Percentiles rank a stretch among this genome's conserved stretches.
phyloP scores from a whole-genome alignment of 2,113 vertebrate genomes.

The Oriolus oriolus region DNA sequence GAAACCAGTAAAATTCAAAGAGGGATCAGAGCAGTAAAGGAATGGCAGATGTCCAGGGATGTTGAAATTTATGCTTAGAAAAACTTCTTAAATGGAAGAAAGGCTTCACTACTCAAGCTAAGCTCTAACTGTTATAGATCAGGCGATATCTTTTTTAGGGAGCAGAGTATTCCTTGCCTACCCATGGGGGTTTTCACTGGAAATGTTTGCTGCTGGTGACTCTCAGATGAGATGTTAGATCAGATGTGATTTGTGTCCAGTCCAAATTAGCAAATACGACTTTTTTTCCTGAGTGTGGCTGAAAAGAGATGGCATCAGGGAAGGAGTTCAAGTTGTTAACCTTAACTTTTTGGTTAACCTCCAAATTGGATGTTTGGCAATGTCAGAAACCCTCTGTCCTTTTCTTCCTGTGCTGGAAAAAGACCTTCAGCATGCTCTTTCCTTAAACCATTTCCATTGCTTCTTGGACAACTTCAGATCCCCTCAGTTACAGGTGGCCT shows the following conservation, averaged over 20 bases:
- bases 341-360: not conserved
- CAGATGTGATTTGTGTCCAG: not conserved
- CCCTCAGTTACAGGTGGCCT: not conserved
- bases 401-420: not conserved
- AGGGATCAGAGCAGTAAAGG: not conserved
- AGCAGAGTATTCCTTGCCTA: not conserved
- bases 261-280: not conserved
- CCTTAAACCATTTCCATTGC: not conserved
- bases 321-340: not conserved
- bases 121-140: not conserved
- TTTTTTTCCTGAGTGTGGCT: not conserved
- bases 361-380: not conserved
- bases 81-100: not conserved
- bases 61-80: not conserved
- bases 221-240: not conserved
- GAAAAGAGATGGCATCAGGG: not conserved
- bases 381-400: not conserved
- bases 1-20: not conserved
- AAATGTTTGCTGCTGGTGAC: not conserved
- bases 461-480: not conserved
- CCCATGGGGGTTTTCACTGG: not conserved
- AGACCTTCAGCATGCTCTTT: not conserved
- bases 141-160: not conserved
- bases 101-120: not conserved
- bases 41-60: not conserved